A percentile compares a stretch with the other conserved stretches of the same genome.
These are phyloP conservation scores for Malurus melanocephalus DNA, from an alignment of 2,113 vertebrate genomes.

Conservation along the genomic window DNA sequence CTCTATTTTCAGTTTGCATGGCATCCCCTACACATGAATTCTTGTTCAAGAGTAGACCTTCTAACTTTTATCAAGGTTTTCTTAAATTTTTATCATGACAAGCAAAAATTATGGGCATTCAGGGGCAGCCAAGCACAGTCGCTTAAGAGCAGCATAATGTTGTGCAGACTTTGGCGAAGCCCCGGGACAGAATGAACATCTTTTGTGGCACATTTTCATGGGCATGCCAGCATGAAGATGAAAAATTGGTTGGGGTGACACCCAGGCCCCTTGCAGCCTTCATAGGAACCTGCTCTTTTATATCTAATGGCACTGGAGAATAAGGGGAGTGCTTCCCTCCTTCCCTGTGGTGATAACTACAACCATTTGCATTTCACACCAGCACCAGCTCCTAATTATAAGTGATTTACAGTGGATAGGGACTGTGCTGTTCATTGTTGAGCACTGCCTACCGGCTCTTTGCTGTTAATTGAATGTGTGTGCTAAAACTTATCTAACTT, in stretches of 20 bases:
- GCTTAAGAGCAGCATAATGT: not conserved
- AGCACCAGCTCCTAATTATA: constrained; percentile 43
- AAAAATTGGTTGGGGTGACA: not conserved
- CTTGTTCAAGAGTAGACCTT: not conserved
- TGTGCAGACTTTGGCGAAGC: not conserved
- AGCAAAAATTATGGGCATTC: not conserved
- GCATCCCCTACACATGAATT: not conserved
- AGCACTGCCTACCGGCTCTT: constrained; percentile 17
- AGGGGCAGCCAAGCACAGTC: not conserved
- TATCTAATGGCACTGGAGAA: not conserved
- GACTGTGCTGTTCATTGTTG: constrained; percentile 18
- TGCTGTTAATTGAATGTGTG: constrained; percentile 22
- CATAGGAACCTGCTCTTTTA: not conserved
- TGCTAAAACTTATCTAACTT: constrained; percentile 5
- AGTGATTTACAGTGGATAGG: constrained; percentile 32
- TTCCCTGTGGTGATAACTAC: constrained; percentile 38
- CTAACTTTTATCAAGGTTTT: not conserved
- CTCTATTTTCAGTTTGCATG: not conserved
- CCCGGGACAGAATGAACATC: not conserved
- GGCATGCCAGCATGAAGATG: not conserved
- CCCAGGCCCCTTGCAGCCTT: not conserved
- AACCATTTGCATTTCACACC: constrained; percentile 26
- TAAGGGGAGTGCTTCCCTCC: not conserved
- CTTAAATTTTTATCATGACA: not conserved
- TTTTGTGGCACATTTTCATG: not conserved